Conservation (phyloP, 2,888 invertebrate genomes). For the Ommatoiulus sabulosus region DNA sequence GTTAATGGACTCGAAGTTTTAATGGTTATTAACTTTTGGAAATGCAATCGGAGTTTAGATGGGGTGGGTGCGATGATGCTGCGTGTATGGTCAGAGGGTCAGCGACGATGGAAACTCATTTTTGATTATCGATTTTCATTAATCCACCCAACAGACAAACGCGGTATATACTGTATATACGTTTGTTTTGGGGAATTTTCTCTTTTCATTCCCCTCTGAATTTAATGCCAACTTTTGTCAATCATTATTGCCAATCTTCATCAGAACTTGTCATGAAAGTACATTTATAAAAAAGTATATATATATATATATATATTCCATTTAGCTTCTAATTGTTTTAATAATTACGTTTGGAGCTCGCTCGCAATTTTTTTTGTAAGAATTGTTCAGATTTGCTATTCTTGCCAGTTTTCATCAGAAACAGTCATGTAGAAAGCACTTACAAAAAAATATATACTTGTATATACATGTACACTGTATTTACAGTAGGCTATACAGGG, state of each 20-base stretch:
- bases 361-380: no score
- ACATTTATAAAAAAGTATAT: no score
- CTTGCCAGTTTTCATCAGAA: no score
- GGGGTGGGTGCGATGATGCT: neutral
- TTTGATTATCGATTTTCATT: slow-evolving; percentile 42
- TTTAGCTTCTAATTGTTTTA: no score
- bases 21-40: slow-evolving; percentile 47
- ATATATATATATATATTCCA: no score
- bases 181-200: neutral
- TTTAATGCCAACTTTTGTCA: neutral
- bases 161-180: no score
- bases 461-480: no score
- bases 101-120: slow-evolving; percentile 12
- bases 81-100: neutral
- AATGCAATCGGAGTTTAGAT: neutral
- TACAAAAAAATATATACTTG: no score
- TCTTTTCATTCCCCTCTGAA: neutral
- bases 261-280: neutral
- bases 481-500: no score
- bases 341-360: no score
- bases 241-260: neutral
- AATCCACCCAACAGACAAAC: neutral
- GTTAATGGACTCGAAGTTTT: slow-evolving; percentile 48
- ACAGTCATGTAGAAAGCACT: no score
- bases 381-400: no score